A percentile compares a stretch with the other conserved stretches of the same genome.
Evolutionary conservation across 2,113 vertebrate species (phyloP).

Genomic region (Pipra filicauda): DNA sequence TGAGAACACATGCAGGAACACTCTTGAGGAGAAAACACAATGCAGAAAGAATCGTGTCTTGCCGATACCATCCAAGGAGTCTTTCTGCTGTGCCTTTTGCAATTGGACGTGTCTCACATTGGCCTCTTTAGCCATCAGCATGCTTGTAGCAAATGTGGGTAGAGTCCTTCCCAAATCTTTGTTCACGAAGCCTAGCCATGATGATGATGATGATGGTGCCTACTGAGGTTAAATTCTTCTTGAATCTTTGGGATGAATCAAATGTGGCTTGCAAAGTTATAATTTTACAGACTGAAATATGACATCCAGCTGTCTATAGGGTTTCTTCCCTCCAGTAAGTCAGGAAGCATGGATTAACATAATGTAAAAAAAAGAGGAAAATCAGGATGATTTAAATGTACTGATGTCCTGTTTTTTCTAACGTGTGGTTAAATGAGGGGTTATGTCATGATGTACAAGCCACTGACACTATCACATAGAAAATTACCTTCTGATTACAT

Average conservation of each 20-base stretch:
- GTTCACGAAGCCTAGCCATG: no score
- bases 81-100: no score
- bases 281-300: background rate
- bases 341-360: background rate
- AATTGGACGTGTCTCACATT: no score
- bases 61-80: no score
- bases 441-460: constrained; percentile 1
- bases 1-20: no score
- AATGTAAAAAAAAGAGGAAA: background rate
- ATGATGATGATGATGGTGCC: no score
- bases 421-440: background rate
- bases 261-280: background rate
- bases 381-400: background rate
- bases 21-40: no score
- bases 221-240: background rate
- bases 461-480: constrained; percentile 13
- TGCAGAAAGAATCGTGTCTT: no score
- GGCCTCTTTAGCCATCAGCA: no score
- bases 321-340: background rate
- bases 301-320: background rate
- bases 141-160: no score
- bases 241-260: background rate
- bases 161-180: no score
- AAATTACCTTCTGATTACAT: constrained; percentile 38
- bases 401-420: constrained; percentile 32